Evolutionary conservation across 2,797 vertebrate genomes (phyloP).

Genomic region (Cygnus olor): DNA sequence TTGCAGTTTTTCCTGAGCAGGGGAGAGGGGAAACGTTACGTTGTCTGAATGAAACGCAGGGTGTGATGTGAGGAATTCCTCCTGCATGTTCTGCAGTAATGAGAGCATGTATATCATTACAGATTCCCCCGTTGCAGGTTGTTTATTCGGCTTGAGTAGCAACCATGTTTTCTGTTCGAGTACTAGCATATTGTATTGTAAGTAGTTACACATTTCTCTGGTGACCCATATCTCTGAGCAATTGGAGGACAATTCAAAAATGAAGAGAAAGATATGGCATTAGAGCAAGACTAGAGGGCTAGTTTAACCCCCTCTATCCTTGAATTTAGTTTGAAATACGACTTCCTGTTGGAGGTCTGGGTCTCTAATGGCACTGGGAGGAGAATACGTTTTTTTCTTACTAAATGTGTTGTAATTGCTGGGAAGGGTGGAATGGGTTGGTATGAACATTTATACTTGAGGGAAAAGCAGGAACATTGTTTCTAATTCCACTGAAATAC

Average conservation of each 20-base stretch:
- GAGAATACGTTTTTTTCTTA: not conserved
- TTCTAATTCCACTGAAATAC: not conserved
- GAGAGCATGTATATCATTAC: constrained; percentile 1
- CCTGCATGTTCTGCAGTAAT: constrained; percentile 25
- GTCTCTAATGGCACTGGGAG: not conserved
- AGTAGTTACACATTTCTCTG: not conserved
- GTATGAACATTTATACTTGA: not conserved
- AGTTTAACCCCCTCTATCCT: not conserved
- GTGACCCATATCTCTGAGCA: constrained; percentile 8
- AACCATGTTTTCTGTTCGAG: not conserved
- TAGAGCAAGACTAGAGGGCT: not conserved
- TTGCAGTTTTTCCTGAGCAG: constrained; percentile 20
- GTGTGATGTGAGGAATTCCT: constrained; percentile 34
- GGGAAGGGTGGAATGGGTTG: not conserved
- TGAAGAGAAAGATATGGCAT: not conserved
- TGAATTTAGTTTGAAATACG: constrained; percentile 13
- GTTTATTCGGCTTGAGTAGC: not conserved
- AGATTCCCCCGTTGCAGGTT: constrained; percentile 29
- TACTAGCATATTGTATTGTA: not conserved
- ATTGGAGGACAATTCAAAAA: not conserved
- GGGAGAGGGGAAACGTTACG: constrained; percentile 16
- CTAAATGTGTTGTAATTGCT: not conserved
- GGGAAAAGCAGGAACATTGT: not conserved
- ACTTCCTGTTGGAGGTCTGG: not conserved
- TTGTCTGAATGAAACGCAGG: constrained; percentile 49